These are phyloP conservation scores for Micrasema minimum DNA, from an alignment of 1,140 invertebrate genomes.

Conservation along the genomic window DNA sequence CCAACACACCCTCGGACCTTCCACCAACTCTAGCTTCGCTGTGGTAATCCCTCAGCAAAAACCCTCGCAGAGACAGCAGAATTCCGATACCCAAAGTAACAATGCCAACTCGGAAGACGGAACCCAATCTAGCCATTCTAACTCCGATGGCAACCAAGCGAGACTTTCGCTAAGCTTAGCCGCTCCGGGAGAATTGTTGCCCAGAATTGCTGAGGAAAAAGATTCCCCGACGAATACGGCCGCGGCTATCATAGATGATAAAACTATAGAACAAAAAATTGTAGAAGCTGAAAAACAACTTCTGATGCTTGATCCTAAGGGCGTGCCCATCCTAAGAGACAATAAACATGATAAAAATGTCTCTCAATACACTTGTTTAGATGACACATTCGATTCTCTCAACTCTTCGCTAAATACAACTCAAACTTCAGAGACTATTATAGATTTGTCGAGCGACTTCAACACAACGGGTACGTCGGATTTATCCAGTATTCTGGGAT, in stretches of 20 bases:
- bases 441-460: conserved; percentile 40
- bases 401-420: conserved; percentile 40
- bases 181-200: conserved; percentile 68
- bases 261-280: conserved; percentile 45
- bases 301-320: conserved; percentile 35
- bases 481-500: conserved; percentile 24
- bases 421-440: conserved; percentile 42
- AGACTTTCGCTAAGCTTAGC: conserved; percentile 60
- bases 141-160: conserved; percentile 37
- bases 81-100: conserved; percentile 30
- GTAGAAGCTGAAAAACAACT: conserved; percentile 45
- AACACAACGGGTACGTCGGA: conserved; percentile 33
- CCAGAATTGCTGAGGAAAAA: conserved; percentile 84
- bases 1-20: conserved; percentile 45
- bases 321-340: conserved; percentile 13
- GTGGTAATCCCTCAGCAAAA: conserved; percentile 51
- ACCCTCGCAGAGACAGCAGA: conserved; percentile 41
- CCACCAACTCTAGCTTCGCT: conserved; percentile 50
- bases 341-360: conserved; percentile 11
- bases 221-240: conserved; percentile 78
- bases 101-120: conserved; percentile 44
- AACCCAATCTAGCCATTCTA: conserved; percentile 32
- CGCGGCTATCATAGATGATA: conserved; percentile 48
- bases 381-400: conserved; percentile 28
- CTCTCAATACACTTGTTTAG: conserved; percentile 5